Evolutionary conservation across 37 sponge, comb jelly and placozoan species (phyloP), one percentile per base, ranked within the genome.

Genomic region (Aphrocallistes beatrix): DNA sequence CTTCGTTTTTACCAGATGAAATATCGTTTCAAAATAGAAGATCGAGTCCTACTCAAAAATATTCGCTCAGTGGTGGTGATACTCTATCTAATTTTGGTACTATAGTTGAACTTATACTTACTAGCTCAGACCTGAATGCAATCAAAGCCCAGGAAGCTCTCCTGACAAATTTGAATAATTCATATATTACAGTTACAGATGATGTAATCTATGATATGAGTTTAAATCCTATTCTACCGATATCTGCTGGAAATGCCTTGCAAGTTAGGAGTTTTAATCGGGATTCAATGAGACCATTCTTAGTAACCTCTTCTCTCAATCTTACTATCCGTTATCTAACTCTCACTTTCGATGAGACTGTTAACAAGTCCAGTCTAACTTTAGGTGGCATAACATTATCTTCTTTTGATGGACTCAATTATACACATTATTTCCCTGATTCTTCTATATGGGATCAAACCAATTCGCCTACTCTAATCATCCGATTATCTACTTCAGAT

Each of bases 341-440:
- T 9, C 84, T 95, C 21, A 90, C 91, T 16, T 95, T 95, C 86
- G 93, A 93, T 82, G 96, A 95, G 75, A 95, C 96, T 28, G 60
- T 95, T 3, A 60, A 60, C 75, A 21, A 60, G n/a, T 60, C 8
- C 3, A 60, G 28, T 25, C 21, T 60, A 28, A 21, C 3, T 60
- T 28, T 60, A 21, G n/a, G n/a, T 60, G 75, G 34, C 8, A 60
- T 60, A 25, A 28, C n/a, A 19, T 13, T 60, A 60, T 60, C 75
- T 60, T 60, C 75, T 13, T 13, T 60, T 60, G 8, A 60, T 60
- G 8, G 8, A 6, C 6, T 3, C n/a, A 28, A 13, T 32, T 60
- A 19, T 13, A 32, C n/a, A 25, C 1, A 30, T 60, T 60, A 60
- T 60, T 60, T 30, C 75, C 8, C n/a, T 25, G n/a, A 32, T 25